Base-by-base conservation (phyloP, 2,113 vertebrate species). In the Tichodroma muraria region DNA sequence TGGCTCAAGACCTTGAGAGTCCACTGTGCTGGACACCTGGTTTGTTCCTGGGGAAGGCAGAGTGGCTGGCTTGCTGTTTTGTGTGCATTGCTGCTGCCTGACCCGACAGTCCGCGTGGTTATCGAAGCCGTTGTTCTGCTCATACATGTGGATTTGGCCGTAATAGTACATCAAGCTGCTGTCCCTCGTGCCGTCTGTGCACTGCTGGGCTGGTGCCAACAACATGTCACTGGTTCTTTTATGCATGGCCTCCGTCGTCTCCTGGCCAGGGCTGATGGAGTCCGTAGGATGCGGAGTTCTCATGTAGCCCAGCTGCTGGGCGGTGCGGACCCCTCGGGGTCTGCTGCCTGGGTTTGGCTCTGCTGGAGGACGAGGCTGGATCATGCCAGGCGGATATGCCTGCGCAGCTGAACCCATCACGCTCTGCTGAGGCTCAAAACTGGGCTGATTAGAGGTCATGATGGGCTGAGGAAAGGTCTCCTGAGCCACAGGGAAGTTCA, bases 11-110 rank as follows among this genome's bases (percentile, higher is more conserved):
- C 98, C 97, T 93, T 98, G 98, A 4, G 99, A 99, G 96, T 99
- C 99, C 84, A 98, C 98, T 0, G 99, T 99, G 96, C 99, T 99
- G 89, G 99, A 99, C 76, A 99, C 99, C 91, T 99, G 99, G 97
- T 99, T 98, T 19, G 98, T 96, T 44, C 99, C 99, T 0, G 99
- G 99, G 6, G 99, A 99, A 28, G 98, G 97, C 97, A 99, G 97
- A 83, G 98, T 92, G n/a, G 97, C 94, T 16, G 97, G 90, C 95
- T 97, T 98, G 92, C 96, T 66, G 73, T 57, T 96, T 22, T 97
- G 91, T 0, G 81, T 37, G 5, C 97, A 97, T 92, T 97, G 97
- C 80, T 97, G 97, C 94, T 97, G 97, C 81, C 93, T 95, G 73
- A 91, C 85, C 68, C 95, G 94, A 87, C 97, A 98, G 66, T 99